Percentiles rank a stretch among this genome's conserved stretches.
phyloP scores from a whole-genome alignment of 2,113 vertebrate genomes.

The Dasyurus viverrinus region DNA sequence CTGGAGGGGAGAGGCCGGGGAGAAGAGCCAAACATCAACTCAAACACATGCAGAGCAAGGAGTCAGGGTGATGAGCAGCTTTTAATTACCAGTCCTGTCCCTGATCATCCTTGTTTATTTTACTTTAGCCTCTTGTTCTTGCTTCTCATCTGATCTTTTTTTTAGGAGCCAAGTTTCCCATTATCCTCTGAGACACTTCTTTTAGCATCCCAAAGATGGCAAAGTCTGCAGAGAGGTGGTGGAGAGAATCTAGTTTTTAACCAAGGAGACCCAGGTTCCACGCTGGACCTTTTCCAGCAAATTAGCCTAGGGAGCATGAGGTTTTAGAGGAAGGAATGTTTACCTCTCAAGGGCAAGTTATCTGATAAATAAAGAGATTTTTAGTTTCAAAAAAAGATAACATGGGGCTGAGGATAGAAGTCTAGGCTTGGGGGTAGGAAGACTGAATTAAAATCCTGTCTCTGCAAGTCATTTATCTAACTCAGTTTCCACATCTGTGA shows the following conservation, averaged over 20 bases:
- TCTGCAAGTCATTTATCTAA: neutral
- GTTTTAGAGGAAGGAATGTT: constrained; percentile 60
- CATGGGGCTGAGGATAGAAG: neutral
- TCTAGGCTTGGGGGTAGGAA: neutral
- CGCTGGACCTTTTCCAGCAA: constrained; percentile 28
- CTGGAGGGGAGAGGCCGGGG: neutral
- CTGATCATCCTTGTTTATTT: constrained; percentile 6
- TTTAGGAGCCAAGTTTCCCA: neutral
- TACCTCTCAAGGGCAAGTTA: constrained; percentile 77
- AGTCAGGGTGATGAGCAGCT: neutral
- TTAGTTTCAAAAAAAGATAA: neutral
- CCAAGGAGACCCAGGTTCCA: neutral
- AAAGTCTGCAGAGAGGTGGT: neutral
- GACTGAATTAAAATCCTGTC: neutral
- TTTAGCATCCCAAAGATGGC: neutral
- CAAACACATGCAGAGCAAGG: neutral
- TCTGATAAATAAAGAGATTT: constrained; percentile 37
- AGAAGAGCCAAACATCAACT: constrained; percentile 23
- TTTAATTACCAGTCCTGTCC: constrained; percentile 60
- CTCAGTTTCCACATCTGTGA: neutral
- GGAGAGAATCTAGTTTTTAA: neutral
- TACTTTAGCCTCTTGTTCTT: neutral
- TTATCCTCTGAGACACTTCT: neutral
- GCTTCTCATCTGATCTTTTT: neutral
- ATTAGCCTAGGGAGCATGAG: constrained; percentile 65